Evolutionary conservation across 2,113 vertebrate genomes (phyloP), one percentile per base, ranked within the genome.

Genomic region (Poeciliopsis turrubarensis): DNA sequence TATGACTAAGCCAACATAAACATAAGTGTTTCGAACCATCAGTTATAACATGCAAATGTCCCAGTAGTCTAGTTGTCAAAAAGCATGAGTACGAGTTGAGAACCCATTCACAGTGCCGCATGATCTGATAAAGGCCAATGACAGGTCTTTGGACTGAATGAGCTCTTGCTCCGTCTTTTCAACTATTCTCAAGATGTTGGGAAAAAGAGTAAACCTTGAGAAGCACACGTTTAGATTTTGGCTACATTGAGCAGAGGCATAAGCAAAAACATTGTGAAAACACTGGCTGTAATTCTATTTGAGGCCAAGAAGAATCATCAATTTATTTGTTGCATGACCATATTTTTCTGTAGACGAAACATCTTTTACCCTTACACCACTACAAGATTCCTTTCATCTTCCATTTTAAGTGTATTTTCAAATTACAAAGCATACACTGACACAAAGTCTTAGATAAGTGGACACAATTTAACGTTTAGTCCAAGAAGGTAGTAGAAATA

Each of bases 401-500:
- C 39, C 39, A 41, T 51, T 51, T 51, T 51, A 51, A 51, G 7
- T 54, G 17, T 19, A 54, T 22, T 19, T 22, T 54, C 47, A 54
- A 54, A 19, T 54, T 54, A 54, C 17, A 54, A 72, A 3, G 27
- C 30, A 70, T 51, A 72, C 25, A 4, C 26, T 29, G 8, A 72
- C 15, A 86, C 8, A 82, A 30, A 72, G 25, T 69, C 39, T 76
- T 71, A 12, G 61, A 13, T 51, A 64, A 27, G 37, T 77, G 75
- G 47, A 72, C 67, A 72, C 60, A 81, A 62, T 84, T 83, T 22
- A 86, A 75, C 31, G 8, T 79, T 64, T 80, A 80, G 37, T 76
- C 68, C 68, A 72, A 64, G 17, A 70, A 68, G 31, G 78, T 73
- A 79, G 69, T 84, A 87, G 70, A 89, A 87, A 84, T 64, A 31